phyloP scores from a whole-genome alignment of 2,797 vertebrate species.

The Anas bernieri region DNA sequence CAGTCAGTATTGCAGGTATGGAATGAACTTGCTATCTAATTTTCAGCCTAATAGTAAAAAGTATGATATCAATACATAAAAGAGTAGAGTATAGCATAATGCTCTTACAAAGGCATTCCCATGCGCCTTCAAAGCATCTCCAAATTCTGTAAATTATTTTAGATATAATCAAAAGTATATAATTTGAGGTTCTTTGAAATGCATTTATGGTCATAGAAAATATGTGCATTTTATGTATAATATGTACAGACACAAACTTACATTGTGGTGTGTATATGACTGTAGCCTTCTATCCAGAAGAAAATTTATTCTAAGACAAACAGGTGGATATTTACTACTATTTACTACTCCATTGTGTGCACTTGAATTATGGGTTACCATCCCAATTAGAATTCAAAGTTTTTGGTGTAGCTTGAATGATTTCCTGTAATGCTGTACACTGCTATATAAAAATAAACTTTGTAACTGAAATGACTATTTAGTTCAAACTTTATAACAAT shows the following conservation, averaged over 20 bases:
- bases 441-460: background rate
- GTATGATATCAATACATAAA: background rate
- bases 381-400: background rate
- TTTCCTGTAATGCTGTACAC: background rate
- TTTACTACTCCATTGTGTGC: background rate
- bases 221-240: background rate
- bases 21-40: background rate
- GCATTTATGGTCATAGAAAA: background rate
- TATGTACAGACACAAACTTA: background rate
- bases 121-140: background rate
- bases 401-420: background rate
- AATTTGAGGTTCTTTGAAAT: background rate
- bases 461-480: background rate
- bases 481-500: background rate
- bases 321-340: background rate
- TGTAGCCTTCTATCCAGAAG: background rate
- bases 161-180: background rate
- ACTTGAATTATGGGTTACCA: background rate
- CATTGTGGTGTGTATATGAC: background rate
- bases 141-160: background rate
- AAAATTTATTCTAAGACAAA: background rate
- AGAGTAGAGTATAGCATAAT: background rate
- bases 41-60: background rate
- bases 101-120: background rate
- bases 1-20: constrained; percentile 94